Percentiles rank a stretch among this genome's conserved stretches.
phyloP scores from a whole-genome alignment of 2,113 vertebrate genomes.

The Lichenostomus cassidix region DNA sequence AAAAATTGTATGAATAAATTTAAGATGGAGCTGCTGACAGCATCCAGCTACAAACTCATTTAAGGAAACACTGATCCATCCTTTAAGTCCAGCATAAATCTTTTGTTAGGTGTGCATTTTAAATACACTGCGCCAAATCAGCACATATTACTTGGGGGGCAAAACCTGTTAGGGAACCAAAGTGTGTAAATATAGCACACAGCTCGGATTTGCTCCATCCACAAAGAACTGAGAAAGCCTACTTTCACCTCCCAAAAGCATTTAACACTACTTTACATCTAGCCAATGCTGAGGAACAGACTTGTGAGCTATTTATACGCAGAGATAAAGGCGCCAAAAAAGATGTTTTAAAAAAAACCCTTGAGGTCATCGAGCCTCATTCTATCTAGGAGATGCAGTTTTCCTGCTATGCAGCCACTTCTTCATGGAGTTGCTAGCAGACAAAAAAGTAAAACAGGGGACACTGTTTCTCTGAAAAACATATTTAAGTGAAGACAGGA shows the following conservation, averaged over 20 bases:
- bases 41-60: neutral
- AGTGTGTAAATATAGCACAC: neutral
- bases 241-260: constrained; percentile 26
- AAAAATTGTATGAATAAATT: neutral
- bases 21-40: neutral
- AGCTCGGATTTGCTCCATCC: neutral
- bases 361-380: neutral
- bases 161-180: neutral
- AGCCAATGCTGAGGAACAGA: neutral
- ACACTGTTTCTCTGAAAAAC: neutral
- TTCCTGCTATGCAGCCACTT: neutral
- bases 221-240: neutral
- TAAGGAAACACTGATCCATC: neutral
- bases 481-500: neutral
- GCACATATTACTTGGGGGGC: neutral
- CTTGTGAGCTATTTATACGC: neutral
- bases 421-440: neutral
- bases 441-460: neutral
- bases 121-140: neutral
- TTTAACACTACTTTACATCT: constrained; percentile 7
- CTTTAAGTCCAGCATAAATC: neutral
- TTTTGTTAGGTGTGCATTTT: neutral
- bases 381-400: neutral
- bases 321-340: constrained; percentile 7
- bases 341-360: neutral